These are phyloP conservation scores for Sorex araneus DNA, from an alignment of 2,113 vertebrate species.

Conservation along the genomic window DNA sequence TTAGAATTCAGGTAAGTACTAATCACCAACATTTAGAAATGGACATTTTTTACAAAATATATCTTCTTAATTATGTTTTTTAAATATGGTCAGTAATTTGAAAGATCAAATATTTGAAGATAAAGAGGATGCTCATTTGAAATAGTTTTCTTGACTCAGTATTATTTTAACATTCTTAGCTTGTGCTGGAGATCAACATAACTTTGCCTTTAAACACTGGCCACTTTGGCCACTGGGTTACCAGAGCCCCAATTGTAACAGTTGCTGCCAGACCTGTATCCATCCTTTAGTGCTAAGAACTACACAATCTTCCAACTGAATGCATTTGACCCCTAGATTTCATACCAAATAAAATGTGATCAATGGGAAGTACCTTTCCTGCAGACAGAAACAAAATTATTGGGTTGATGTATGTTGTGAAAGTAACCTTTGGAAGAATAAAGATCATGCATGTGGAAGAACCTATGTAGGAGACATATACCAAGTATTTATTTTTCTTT, in stretches of 20 bases:
- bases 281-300: conserved; percentile 8
- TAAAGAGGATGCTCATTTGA: conserved; percentile 19
- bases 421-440: conserved; percentile 37
- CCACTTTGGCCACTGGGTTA: conserved; percentile 13
- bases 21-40: conserved; percentile 49
- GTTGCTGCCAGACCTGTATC: neutral
- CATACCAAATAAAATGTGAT: conserved; percentile 10
- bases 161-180: neutral
- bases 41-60: conserved; percentile 44
- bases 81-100: neutral
- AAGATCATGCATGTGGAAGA: neutral
- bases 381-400: conserved; percentile 38
- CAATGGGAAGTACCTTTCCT: conserved; percentile 29
- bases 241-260: neutral
- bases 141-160: conserved; percentile 12
- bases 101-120: conserved; percentile 47
- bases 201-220: neutral
- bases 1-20: conserved; percentile 36
- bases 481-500: conserved; percentile 20
- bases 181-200: conserved; percentile 25
- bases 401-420: neutral
- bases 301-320: neutral
- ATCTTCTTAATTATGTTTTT: neutral
- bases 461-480: neutral
- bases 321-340: conserved; percentile 6